Conservation (phyloP, 1,140 invertebrate species). For the Drosophila miranda region DNA sequence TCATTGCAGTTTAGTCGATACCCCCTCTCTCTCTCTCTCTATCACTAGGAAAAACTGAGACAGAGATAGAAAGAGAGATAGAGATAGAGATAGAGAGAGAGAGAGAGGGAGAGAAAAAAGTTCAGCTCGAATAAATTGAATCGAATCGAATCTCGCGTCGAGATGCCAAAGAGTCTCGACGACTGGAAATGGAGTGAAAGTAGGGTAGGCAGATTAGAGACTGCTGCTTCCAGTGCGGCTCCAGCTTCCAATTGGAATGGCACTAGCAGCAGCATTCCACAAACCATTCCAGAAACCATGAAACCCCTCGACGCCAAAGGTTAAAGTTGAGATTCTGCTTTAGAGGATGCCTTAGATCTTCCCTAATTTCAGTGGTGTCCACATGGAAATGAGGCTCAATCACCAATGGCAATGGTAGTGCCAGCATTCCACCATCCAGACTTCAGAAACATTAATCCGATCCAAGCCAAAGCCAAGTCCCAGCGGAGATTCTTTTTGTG, state of each 20-base stretch:
- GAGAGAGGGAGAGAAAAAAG: constrained; percentile 56
- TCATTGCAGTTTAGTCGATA: constrained; percentile 62
- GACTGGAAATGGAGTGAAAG: constrained; percentile 80
- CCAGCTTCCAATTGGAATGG: constrained; percentile 9
- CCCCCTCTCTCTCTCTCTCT: constrained; percentile 1
- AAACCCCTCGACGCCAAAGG: constrained; percentile 20
- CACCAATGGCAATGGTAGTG: too few species aligned
- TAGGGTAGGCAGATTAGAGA: constrained; percentile 77
- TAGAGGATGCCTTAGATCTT: too few species aligned
- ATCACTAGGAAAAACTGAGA: too few species aligned
- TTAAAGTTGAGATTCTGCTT: constrained; percentile 34
- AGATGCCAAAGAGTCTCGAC: constrained; percentile 52
- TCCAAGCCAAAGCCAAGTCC: constrained; percentile 4
- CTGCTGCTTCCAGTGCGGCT: constrained; percentile 24
- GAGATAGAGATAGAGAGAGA: constrained; percentile 15
- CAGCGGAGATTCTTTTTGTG: too few species aligned
- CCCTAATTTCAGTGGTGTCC: neutral
- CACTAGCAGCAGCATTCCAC: constrained; percentile 3
- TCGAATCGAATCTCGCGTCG: constrained; percentile 65
- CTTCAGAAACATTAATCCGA: neutral
- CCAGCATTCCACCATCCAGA: too few species aligned
- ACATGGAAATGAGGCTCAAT: neutral
- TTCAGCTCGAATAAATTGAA: constrained; percentile 77
- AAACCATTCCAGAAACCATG: neutral
- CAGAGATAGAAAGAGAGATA: too few species aligned